These are phyloP conservation scores for Tupaia chinensis DNA, from an alignment of 2,113 vertebrate species.

Conservation along the genomic window DNA sequence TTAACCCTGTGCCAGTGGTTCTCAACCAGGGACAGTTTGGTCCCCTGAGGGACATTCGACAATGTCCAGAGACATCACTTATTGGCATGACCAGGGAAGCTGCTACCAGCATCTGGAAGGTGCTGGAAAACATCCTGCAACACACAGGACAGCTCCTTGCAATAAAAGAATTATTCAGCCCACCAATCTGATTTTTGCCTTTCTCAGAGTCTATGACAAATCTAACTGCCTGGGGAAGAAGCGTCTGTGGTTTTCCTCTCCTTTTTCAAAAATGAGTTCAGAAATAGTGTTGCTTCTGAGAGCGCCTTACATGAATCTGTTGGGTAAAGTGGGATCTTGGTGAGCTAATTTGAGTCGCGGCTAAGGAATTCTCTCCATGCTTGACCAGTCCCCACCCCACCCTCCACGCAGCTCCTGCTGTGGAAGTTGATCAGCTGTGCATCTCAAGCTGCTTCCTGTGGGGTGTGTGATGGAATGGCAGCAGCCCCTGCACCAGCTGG, in stretches of 20 bases:
- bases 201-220: constrained; percentile 23
- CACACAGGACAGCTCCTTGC: neutral
- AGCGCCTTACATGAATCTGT: constrained; percentile 43
- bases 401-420: constrained; percentile 73
- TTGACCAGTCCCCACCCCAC: constrained; percentile 72
- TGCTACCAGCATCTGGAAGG: constrained; percentile 10
- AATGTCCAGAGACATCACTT: constrained; percentile 10
- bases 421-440: constrained; percentile 78
- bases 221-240: constrained; percentile 34
- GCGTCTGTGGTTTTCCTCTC: neutral
- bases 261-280: constrained; percentile 18
- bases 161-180: constrained; percentile 1
- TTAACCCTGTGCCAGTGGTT: neutral
- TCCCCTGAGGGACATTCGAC: neutral
- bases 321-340: constrained; percentile 63
- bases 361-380: constrained; percentile 78
- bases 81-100: neutral
- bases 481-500: constrained; percentile 68
- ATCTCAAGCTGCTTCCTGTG: constrained; percentile 65
- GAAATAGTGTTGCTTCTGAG: constrained; percentile 52
- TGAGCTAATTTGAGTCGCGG: constrained; percentile 71
- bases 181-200: neutral
- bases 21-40: neutral
- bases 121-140: neutral
- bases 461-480: constrained; percentile 75